Conservation (phyloP, 2,888 invertebrate species). For the Pasiphila rectangulata region DNA sequence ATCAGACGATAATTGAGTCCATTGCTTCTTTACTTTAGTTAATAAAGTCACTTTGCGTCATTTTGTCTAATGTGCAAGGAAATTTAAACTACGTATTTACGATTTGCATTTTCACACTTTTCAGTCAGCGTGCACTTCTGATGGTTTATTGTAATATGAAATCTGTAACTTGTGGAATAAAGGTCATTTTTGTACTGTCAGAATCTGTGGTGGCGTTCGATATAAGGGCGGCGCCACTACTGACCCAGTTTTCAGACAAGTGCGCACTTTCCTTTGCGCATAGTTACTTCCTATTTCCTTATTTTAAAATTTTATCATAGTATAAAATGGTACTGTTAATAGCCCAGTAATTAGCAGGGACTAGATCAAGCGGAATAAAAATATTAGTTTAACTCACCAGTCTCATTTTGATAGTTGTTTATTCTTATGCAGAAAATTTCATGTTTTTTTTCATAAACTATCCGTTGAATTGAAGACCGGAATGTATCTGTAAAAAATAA, state of each 20-base stretch:
- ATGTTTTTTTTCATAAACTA: conserved; percentile 40
- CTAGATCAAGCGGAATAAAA: too few relatives aligned
- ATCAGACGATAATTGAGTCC: not conserved
- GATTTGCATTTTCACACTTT: conserved; percentile 62
- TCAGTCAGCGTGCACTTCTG: conserved; percentile 48
- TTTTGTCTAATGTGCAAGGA: conserved; percentile 9
- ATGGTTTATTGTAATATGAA: conserved; percentile 44
- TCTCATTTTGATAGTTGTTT: conserved; percentile 63
- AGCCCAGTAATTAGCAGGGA: not conserved
- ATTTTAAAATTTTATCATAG: conserved; percentile 60
- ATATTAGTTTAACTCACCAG: conserved; percentile 55
- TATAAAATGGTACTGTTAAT: conserved; percentile 31
- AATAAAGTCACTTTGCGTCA: not conserved
- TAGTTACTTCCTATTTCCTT: conserved; percentile 65
- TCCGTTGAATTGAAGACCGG: conserved; percentile 39
- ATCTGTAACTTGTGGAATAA: conserved; percentile 52
- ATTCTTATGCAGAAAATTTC: conserved; percentile 41
- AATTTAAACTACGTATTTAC: conserved; percentile 48
- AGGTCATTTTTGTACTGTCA: conserved; percentile 59
- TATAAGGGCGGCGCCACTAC: conserved; percentile 79
- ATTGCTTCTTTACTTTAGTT: not conserved
- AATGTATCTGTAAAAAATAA: conserved; percentile 58
- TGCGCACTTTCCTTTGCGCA: conserved; percentile 78
- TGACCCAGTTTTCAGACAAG: conserved; percentile 77
- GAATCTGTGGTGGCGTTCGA: conserved; percentile 60